phyloP scores from a whole-genome alignment of 2,797 vertebrate species.

The Muscicapa striata region DNA sequence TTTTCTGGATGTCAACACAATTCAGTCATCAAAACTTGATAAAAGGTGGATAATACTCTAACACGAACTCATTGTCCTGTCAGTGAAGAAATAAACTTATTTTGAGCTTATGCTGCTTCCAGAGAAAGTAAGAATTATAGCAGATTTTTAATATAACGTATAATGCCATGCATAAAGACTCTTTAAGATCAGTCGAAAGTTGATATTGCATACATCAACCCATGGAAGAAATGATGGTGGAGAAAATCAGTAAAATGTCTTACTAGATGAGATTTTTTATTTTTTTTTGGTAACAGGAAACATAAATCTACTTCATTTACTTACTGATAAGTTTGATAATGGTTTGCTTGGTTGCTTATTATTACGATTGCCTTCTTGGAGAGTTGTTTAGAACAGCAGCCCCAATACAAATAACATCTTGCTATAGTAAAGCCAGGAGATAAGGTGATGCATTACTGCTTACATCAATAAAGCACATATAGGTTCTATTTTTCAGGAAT shows the following conservation, averaged over 20 bases:
- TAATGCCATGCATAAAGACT: neutral
- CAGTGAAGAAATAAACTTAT: neutral
- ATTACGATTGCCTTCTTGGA: neutral
- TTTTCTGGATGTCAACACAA: neutral
- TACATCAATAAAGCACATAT: neutral
- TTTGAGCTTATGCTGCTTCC: neutral
- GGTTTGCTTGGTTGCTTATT: neutral
- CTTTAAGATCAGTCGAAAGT: neutral
- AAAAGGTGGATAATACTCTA: neutral
- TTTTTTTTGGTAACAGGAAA: neutral
- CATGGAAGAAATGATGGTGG: neutral
- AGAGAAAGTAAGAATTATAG: neutral
- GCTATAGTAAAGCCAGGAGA: slow-evolving; percentile 25
- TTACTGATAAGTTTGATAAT: neutral
- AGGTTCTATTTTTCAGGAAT: neutral
- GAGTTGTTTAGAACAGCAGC: neutral
- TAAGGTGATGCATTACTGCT: neutral
- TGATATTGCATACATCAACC: neutral
- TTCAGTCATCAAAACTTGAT: neutral
- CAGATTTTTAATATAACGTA: neutral
- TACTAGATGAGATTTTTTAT: neutral
- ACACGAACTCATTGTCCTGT: neutral
- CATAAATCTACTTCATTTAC: neutral
- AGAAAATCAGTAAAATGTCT: neutral
- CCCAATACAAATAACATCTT: neutral